Evolutionary conservation across 2,888 invertebrate species (phyloP), one percentile per base, ranked within the genome.

Genomic region (Scaptomyza polygonia): DNA sequence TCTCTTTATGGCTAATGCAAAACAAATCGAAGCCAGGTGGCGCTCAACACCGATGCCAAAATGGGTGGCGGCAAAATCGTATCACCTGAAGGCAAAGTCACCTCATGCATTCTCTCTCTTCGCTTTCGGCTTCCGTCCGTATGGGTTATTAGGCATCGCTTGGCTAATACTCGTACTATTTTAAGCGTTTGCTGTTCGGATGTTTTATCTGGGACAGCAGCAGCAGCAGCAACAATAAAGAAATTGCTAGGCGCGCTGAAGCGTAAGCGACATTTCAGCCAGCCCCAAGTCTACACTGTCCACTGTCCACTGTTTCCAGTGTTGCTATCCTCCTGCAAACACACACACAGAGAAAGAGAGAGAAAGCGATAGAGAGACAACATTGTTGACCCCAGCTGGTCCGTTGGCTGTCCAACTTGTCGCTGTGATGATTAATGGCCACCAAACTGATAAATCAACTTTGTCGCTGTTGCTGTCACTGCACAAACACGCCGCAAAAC

Each of bases 361-460:
- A 39, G 16, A 39, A 9, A 9, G 16, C 1, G 14, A 39, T 16
- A 39, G 16, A 39, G 39, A 39, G 39, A 39, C 16, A 39, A 39
- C 79, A 77, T 62, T 71, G 79, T 77, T 86, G 81, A 80, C 86
- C 88, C 85, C 86, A 88, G 77, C 84, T 88, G 88, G 83, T 79
- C 84, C 84, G 84, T 75, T 81, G 78, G 84, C 79, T 81, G 86
- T 84, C 88, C 87, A 88, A 88, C 88, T 88, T 88, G 88, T 88
- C 88, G 86, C 88, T 79, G 81, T 69, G 78, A 82, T 88, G 88
- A 88, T 88, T 88, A 88, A 88, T 88, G 88, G 86, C 85, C 84
- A 79, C 84, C 79, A 84, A 88, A 82, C 86, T 82, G 88, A 88
- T 88, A 88, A 88, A 88, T 88, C 88, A 88, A 88, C 86, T 88